Conservation (phyloP, 2,113 vertebrate genomes). For the Gallinago paraguaiae region DNA sequence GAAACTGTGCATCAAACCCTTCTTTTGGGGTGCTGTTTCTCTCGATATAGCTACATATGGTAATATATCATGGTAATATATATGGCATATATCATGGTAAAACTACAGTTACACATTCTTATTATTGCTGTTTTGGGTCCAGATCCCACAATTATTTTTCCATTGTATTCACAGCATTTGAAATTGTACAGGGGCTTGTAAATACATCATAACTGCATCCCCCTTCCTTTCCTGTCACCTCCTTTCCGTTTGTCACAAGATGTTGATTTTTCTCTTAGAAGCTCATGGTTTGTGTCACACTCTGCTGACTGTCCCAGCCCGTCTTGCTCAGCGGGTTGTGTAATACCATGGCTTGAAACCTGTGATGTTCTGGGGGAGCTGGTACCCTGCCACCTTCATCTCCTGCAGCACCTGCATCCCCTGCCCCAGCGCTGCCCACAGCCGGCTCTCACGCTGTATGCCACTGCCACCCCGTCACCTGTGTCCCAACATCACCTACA, state of each 20-base stretch:
- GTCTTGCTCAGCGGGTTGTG: not conserved
- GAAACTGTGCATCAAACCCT: not conserved
- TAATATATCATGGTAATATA: no score
- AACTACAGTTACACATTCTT: not conserved
- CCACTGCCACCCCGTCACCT: not conserved
- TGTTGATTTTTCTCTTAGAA: not conserved
- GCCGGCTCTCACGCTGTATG: fast-evolving
- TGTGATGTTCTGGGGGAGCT: not conserved
- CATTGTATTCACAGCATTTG: not conserved
- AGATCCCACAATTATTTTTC: not conserved
- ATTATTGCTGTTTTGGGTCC: not conserved
- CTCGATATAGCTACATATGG: not conserved
- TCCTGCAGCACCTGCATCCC: not conserved
- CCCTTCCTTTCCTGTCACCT: not conserved
- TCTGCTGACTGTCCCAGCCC: not conserved
- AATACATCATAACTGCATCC: not conserved
- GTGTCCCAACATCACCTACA: not conserved
- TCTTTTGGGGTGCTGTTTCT: not conserved
- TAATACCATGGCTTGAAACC: not conserved
- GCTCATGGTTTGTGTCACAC: fast-evolving
- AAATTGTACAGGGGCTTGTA: not conserved
- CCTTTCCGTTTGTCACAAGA: not conserved
- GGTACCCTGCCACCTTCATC: not conserved
- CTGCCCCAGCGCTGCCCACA: not conserved
- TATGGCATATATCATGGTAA: not conserved